Evolutionary conservation across 2,113 vertebrate genomes (phyloP).

Genomic region (Oreotrochilus melanogaster): DNA sequence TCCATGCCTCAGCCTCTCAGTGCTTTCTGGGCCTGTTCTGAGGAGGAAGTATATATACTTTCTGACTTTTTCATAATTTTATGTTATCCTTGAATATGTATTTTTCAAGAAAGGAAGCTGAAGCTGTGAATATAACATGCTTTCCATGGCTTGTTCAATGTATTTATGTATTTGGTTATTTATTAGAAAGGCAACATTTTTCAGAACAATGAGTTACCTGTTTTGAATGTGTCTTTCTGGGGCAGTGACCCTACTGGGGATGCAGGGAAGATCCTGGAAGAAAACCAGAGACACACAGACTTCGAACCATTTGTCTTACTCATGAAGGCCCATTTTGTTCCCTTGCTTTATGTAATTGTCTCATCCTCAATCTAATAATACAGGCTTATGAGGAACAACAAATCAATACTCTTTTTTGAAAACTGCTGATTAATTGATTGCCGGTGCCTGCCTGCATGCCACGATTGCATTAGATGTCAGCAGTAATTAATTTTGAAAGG

Average conservation of each 20-base stretch:
- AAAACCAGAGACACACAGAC: not conserved
- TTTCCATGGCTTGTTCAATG: accelerated
- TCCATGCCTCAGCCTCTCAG: no score
- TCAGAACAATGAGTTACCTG: not conserved
- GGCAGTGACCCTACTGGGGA: not conserved
- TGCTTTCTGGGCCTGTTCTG: no score
- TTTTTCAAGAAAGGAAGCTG: no score
- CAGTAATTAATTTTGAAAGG: slow-evolving; percentile 57
- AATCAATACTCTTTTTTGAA: slow-evolving; percentile 58
- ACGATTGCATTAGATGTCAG: slow-evolving; percentile 44
- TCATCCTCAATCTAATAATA: slow-evolving; percentile 45
- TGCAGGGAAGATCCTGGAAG: not conserved
- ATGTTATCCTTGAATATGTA: not conserved
- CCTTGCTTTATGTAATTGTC: slow-evolving; percentile 33
- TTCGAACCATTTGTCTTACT: not conserved
- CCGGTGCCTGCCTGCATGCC: not conserved
- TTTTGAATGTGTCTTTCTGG: not conserved
- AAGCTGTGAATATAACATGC: not conserved
- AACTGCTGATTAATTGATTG: slow-evolving; percentile 57
- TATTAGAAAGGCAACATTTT: not conserved
- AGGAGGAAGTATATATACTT: no score
- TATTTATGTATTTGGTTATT: not conserved
- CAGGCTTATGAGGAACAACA: slow-evolving; percentile 59
- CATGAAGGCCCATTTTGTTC: slow-evolving; percentile 15
- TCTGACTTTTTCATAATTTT: not conserved